Percentiles rank a stretch among this genome's conserved stretches.
Conservation (phyloP, 2,113 vertebrate species). For the Chlorodrepanis virens region DNA sequence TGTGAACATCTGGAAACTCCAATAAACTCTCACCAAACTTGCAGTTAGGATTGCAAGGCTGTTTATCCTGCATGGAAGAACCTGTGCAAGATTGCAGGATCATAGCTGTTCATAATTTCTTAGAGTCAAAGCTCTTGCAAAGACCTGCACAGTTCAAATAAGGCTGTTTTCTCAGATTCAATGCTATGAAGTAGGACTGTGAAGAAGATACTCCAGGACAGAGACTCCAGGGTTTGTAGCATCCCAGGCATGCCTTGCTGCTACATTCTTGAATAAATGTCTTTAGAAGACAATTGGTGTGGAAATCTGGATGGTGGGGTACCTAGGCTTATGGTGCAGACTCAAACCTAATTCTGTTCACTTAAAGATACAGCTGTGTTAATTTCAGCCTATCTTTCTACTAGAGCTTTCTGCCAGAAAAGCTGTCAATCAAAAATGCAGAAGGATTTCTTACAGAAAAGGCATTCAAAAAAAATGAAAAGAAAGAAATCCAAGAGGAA, state of each 20-base stretch:
- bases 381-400: neutral
- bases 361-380: neutral
- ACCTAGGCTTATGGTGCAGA: neutral
- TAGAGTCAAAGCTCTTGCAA: neutral
- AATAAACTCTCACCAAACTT: neutral
- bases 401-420: neutral
- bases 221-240: neutral
- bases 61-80: neutral
- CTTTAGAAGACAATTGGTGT: neutral
- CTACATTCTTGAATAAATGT: neutral
- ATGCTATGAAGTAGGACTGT: neutral
- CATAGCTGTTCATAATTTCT: neutral
- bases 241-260: neutral
- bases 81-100: neutral
- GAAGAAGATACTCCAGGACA: neutral
- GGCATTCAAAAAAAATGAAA: neutral
- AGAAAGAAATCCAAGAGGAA: neutral
- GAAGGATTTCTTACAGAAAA: neutral
- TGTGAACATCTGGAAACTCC: neutral
- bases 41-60: neutral
- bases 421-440: neutral
- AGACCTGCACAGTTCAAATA: neutral
- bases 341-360: neutral
- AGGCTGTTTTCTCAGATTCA: neutral
- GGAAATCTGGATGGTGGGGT: neutral